Base-by-base conservation (phyloP, 2,113 vertebrate genomes). In the Peromyscus leucopus region DNA sequence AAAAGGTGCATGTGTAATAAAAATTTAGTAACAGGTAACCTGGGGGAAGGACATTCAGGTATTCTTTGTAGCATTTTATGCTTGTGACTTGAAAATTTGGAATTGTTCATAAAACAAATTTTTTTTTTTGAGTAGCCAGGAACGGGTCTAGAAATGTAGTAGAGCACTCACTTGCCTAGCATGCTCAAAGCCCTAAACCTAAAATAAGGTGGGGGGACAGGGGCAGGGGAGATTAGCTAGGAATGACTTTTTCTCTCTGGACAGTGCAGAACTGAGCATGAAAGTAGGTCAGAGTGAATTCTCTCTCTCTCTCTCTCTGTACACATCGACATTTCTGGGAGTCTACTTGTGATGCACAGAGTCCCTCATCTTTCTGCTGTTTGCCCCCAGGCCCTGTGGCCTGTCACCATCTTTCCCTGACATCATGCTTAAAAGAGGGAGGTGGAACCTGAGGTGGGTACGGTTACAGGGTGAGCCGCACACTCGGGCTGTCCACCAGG, bases 81-180 rank as follows among this genome's bases (percentile, higher is more conserved):
- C 84, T 96, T 82, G 36, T 31, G 84, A 91, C 4, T 80, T 82
- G 59, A 69, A 91, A 59, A 10, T 94, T 97, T 93, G 21, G 89
- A 93, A 89, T 86, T 63, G 15, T 93, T 76, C 91, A 48, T 51
- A 91, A 83, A 85, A 42, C 42, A 80, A 93, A 91, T 82, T 7
- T 51, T 51, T 7, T 51, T 51, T 74, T 63, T 46, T 91, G 91
- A 93, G n/a, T 59, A 57, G 33, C 24, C 36, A 59, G 87, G 48
- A 55, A 28, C 7, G 57, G 69, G 15, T 57, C 67, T 39, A n/a
- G 36, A 39, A 74, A 28, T 74, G 87, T 31, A 59, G 71, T 13
- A 59, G 36, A 61, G 26, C 4, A 19, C 36, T 89, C 19, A 17
- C 87, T 59, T 39, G 21, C 22, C n/a, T 42, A 74, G 69, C 7